A percentile compares a stretch with the other conserved stretches of the same genome.
phyloP scores from a whole-genome alignment of 2,113 vertebrate species.

The Conger conger region DNA sequence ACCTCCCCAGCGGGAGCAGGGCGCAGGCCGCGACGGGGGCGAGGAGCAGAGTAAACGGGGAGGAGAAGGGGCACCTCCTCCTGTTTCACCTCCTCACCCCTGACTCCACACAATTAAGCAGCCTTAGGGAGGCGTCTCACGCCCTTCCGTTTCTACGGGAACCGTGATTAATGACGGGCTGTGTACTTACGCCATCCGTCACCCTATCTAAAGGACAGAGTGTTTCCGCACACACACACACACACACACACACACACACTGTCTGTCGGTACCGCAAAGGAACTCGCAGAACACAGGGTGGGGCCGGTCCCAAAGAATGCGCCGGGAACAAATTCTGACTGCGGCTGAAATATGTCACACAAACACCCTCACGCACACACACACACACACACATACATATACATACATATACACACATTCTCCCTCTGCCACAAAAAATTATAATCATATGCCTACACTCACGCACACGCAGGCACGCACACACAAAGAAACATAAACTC shows the following conservation, averaged over 20 bases:
- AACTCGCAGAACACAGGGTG: not conserved
- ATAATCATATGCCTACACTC: not conserved
- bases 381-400: too few species aligned
- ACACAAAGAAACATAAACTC: too few species aligned
- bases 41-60: too few species aligned
- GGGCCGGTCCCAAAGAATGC: too few species aligned
- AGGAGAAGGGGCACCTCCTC: too few species aligned
- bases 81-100: not conserved
- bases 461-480: too few species aligned
- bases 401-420: not conserved
- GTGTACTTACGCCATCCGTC: not conserved
- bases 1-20: too few species aligned
- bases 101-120: conserved; percentile 1
- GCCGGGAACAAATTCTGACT: too few species aligned
- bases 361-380: too few species aligned
- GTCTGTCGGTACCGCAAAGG: not conserved
- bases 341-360: too few species aligned
- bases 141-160: not conserved
- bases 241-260: not conserved
- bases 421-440: not conserved
- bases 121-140: too few species aligned
- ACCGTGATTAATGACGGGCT: not conserved
- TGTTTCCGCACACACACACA: conserved; percentile 14
- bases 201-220: not conserved
- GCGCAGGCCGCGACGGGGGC: too few species aligned